A percentile compares a stretch with the other conserved stretches of the same genome.
phyloP scores from a whole-genome alignment of 1,140 invertebrate genomes.

The Antheraea pernyi region DNA sequence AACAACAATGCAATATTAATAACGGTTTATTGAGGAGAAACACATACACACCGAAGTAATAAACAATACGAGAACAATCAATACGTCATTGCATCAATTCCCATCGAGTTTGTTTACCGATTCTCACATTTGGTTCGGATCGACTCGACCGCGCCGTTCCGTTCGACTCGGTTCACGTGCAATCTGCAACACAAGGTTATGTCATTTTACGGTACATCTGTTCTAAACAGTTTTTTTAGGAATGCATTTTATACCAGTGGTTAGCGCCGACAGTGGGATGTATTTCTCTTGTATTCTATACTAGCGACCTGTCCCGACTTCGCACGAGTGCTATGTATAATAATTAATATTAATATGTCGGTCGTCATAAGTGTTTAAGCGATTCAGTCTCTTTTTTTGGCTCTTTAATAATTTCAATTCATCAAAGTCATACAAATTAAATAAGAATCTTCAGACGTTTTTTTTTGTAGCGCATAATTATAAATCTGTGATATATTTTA shows the following conservation, averaged over 20 bases:
- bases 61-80: constrained; percentile 12
- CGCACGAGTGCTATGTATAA: too few species aligned
- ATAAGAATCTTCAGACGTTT: too few species aligned
- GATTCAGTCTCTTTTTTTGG: too few species aligned
- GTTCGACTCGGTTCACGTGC: constrained; percentile 26
- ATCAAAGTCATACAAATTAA: too few species aligned
- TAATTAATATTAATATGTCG: too few species aligned
- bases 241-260: neutral
- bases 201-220: neutral
- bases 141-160: neutral
- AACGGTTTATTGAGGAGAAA: neutral
- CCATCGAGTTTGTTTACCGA: constrained; percentile 23
- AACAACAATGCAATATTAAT: neutral
- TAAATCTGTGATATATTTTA: too few species aligned
- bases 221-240: constrained; percentile 14
- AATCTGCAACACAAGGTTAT: neutral
- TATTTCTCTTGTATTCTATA: neutral
- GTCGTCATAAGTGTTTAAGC: too few species aligned
- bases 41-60: neutral
- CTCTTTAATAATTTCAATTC: too few species aligned
- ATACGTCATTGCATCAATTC: constrained; percentile 19
- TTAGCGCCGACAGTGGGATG: too few species aligned
- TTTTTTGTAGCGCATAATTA: too few species aligned
- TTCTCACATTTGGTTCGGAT: constrained; percentile 29
- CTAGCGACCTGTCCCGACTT: too few species aligned